Percentiles rank a stretch among this genome's conserved stretches.
Evolutionary conservation across 2,797 vertebrate genomes (phyloP).

Genomic region (Gambusia yucatana): DNA sequence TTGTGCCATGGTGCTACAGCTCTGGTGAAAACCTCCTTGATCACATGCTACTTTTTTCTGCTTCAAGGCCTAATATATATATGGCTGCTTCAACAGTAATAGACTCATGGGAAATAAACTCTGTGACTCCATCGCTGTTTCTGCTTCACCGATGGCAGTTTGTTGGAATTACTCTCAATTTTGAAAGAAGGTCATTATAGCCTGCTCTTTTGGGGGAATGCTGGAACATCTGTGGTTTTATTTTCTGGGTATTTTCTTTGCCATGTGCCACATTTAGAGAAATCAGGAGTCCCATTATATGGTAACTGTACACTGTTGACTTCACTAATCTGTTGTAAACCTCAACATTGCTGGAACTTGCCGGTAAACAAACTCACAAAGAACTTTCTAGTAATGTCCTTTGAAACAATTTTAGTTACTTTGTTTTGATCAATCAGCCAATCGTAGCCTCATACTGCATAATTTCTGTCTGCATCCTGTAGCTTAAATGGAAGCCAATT

Average conservation of each 20-base stretch:
- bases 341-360: not conserved
- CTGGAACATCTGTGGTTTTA: constrained; percentile 19
- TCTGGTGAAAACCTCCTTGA: constrained; percentile 27
- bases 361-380: not conserved
- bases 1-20: constrained; percentile 18
- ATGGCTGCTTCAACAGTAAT: constrained; percentile 60
- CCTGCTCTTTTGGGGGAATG: constrained; percentile 24
- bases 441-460: not conserved
- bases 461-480: not conserved
- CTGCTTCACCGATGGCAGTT: constrained; percentile 70
- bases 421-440: not conserved
- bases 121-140: constrained; percentile 58
- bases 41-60: constrained; percentile 49
- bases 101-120: constrained; percentile 77
- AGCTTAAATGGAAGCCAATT: not conserved
- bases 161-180: constrained; percentile 66
- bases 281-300: constrained; percentile 16
- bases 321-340: not conserved
- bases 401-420: not conserved
- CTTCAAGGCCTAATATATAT: constrained; percentile 68
- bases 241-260: constrained; percentile 11
- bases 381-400: not conserved
- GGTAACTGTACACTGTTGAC: not conserved
- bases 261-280: constrained; percentile 19
- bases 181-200: constrained; percentile 57